Conservation (phyloP, 2,888 invertebrate genomes). For the Opisthograptis luteolata region DNA sequence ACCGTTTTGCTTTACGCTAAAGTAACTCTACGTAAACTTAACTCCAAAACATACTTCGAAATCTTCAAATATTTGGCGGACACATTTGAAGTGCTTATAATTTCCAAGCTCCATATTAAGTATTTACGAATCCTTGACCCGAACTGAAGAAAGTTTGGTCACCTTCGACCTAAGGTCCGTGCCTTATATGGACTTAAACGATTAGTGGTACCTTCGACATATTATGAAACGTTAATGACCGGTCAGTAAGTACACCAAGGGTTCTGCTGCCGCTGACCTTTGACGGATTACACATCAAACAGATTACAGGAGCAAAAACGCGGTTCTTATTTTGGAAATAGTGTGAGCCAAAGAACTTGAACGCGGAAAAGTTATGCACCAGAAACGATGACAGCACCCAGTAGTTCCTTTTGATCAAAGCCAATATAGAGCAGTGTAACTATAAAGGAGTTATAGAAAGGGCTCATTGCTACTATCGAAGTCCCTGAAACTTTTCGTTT, state of each 20-base stretch:
- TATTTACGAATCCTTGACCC: conserved; percentile 8
- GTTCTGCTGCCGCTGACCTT: conserved; percentile 6
- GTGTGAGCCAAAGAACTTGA: not conserved
- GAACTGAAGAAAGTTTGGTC: not conserved
- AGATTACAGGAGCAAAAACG: not conserved
- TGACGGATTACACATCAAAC: conserved; percentile 2
- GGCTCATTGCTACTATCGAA: too few species aligned
- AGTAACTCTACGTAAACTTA: conserved; percentile 9
- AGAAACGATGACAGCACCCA: too few species aligned
- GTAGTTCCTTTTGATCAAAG: too few species aligned
- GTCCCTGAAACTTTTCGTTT: too few species aligned
- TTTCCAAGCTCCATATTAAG: too few species aligned
- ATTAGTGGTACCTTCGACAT: conserved; percentile 9
- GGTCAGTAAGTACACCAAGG: not conserved
- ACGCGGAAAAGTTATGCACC: not conserved
- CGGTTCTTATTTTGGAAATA: not conserved
- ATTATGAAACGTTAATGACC: conserved; percentile 1
- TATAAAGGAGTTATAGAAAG: too few species aligned
- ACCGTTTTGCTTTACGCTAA: conserved; percentile 9
- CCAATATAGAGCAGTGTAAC: too few species aligned
- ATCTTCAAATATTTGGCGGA: not conserved
- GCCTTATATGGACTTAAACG: conserved; percentile 4
- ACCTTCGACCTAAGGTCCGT: conserved; percentile 4
- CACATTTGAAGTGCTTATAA: conserved; percentile 8
- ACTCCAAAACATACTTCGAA: too few species aligned